These are phyloP conservation scores for Embidobia sp. DNA, from an alignment of 2,888 invertebrate species.

Conservation along the genomic window DNA sequence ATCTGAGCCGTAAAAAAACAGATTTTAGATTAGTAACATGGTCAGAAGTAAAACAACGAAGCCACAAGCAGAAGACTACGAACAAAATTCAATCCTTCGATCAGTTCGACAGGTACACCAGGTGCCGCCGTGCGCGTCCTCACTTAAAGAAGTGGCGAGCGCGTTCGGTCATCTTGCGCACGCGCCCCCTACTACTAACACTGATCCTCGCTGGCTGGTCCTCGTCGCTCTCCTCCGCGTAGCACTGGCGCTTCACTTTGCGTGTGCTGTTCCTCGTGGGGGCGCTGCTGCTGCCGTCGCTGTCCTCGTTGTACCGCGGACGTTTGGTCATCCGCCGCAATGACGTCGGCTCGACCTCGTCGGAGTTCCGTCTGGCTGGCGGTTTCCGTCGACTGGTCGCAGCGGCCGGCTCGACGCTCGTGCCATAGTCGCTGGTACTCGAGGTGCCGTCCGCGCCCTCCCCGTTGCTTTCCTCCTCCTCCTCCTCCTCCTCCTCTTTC, in stretches of 20 bases:
- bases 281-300: constrained; percentile 72
- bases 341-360: constrained; percentile 32
- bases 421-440: not conserved
- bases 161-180: constrained; percentile 91
- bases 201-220: constrained; percentile 65
- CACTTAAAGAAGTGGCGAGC: constrained; percentile 84
- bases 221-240: constrained; percentile 80
- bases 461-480: constrained; percentile 53
- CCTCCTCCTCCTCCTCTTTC: constrained; percentile 61
- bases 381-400: constrained; percentile 57
- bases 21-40: no score
- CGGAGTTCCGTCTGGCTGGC: constrained; percentile 13
- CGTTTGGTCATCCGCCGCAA: constrained; percentile 75
- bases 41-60: no score
- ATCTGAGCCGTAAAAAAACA: no score
- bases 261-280: constrained; percentile 76
- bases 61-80: no score
- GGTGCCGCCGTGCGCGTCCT: constrained; percentile 64
- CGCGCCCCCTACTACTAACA: constrained; percentile 90
- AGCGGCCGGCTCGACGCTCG: no score
- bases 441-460: constrained; percentile 33
- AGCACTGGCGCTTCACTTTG: constrained; percentile 76
- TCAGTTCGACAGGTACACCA: not conserved
- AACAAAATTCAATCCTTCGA: not conserved
- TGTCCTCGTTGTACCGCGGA: constrained; percentile 77